Percentiles rank a stretch among this genome's conserved stretches.
Evolutionary conservation across 1,140 invertebrate genomes (phyloP).

Genomic region (Drosophila elegans): DNA sequence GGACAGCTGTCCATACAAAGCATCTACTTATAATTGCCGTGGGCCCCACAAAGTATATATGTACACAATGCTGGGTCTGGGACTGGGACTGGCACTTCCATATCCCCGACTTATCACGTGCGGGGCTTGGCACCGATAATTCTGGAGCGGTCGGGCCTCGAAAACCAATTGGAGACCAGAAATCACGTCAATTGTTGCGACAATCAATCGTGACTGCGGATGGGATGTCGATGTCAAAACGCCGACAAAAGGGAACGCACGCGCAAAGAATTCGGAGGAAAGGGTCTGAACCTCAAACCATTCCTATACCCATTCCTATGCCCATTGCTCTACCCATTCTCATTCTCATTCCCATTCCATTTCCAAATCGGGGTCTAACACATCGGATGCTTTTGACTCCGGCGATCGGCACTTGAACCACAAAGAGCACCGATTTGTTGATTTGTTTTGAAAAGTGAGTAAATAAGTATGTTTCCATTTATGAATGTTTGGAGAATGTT

Average conservation of each 20-base stretch:
- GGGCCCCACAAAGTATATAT: conserved; percentile 7
- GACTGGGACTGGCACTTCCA: conserved; percentile 5
- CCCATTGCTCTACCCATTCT: conserved; percentile 4
- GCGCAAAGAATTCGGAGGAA: conserved; percentile 57
- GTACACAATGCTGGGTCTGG: background rate
- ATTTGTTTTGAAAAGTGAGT: conserved; percentile 83
- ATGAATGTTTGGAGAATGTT: conserved; percentile 79
- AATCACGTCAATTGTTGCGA: conserved; percentile 77
- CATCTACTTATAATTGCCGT: conserved; percentile 62
- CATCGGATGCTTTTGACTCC: conserved; percentile 33
- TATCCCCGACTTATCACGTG: conserved; percentile 62
- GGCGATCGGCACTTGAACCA: conserved; percentile 70
- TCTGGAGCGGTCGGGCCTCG: conserved; percentile 19
- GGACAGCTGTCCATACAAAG: conserved; percentile 64
- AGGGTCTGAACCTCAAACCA: conserved; percentile 15
- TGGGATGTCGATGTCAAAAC: conserved; percentile 63
- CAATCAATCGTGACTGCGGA: conserved; percentile 80
- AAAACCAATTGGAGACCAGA: conserved; percentile 80
- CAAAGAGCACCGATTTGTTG: conserved; percentile 84
- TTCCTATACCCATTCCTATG: conserved; percentile 3
- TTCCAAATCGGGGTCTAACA: conserved; percentile 30
- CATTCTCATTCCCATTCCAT: conserved; percentile 11
- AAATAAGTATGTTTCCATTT: conserved; percentile 84
- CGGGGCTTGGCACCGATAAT: conserved; percentile 58
- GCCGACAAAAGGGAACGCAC: conserved; percentile 77